phyloP scores from a whole-genome alignment of 2,113 vertebrate species.

The Bubalus kerabau region DNA sequence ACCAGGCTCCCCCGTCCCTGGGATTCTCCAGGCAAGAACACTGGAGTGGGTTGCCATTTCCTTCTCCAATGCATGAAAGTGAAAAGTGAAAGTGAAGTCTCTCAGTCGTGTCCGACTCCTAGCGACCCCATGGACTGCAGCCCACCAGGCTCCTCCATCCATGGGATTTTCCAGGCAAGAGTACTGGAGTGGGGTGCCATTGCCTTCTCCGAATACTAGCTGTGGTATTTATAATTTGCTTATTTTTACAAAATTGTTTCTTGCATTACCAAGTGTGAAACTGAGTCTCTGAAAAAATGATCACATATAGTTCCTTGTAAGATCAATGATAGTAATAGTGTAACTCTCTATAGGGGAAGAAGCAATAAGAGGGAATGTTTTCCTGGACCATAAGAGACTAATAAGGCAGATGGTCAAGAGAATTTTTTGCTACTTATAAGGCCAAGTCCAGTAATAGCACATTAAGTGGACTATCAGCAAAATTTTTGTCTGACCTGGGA shows the following conservation, averaged over 20 bases:
- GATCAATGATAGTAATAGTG: background rate
- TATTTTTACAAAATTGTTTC: background rate
- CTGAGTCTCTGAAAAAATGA: background rate
- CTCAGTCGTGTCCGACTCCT: no score
- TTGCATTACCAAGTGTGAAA: background rate
- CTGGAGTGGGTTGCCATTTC: no score
- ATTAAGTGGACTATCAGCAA: background rate
- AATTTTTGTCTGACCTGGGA: background rate
- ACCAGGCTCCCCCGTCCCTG: no score
- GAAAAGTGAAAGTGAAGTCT: no score
- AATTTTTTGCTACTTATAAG: background rate
- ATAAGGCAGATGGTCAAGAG: background rate
- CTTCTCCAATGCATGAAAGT: no score
- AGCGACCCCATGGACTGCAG: no score
- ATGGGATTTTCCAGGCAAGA: no score
- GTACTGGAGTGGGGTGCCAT: no score
- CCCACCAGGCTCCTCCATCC: no score
- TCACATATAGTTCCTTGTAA: background rate
- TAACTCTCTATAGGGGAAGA: background rate
- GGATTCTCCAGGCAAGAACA: no score
- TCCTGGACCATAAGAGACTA: background rate
- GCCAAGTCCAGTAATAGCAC: background rate
- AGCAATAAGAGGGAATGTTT: background rate
- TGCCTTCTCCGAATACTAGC: background rate
- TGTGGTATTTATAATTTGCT: background rate